These are phyloP conservation scores for Aporophyla nigra DNA, from an alignment of 2,888 invertebrate species.

Conservation along the genomic window DNA sequence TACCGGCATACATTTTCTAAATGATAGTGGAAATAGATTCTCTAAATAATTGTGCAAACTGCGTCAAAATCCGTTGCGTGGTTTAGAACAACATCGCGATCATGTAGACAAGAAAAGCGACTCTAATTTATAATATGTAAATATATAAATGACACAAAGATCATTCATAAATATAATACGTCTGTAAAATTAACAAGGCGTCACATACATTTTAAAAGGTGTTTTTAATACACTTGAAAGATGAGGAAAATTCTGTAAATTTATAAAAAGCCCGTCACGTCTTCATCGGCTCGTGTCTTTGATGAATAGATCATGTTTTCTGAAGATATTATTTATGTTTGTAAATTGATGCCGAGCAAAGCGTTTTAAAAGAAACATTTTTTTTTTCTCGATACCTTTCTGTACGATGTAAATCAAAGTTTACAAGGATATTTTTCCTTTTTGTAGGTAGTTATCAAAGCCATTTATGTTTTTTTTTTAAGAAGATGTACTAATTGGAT, in stretches of 20 bases:
- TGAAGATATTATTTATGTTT: constrained; percentile 50
- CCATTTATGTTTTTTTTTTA: constrained; percentile 1
- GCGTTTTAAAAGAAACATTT: constrained; percentile 26
- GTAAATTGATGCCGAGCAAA: constrained; percentile 34
- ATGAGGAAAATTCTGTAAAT: constrained; percentile 39
- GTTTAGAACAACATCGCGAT: no score
- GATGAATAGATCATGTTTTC: constrained; percentile 54
- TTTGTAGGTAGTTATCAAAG: constrained; percentile 26
- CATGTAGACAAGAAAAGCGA: no score
- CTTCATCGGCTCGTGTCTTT: constrained; percentile 32
- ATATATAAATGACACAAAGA: neutral
- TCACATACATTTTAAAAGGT: constrained; percentile 32
- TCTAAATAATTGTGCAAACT: no score
- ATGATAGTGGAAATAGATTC: no score
- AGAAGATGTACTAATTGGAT: constrained; percentile 30
- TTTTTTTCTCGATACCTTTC: constrained; percentile 14
- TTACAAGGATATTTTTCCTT: constrained; percentile 8
- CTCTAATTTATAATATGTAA: no score
- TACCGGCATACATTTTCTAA: no score
- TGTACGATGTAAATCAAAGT: constrained; percentile 28
- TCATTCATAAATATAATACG: constrained; percentile 8
- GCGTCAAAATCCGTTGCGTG: no score
- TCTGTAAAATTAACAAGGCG: constrained; percentile 9
- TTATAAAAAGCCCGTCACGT: constrained; percentile 35
- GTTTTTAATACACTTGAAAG: constrained; percentile 46